Evolutionary conservation across 2,113 vertebrate species (phyloP), one percentile per base, ranked within the genome.

Genomic region (Piliocolobus tephrosceles): DNA sequence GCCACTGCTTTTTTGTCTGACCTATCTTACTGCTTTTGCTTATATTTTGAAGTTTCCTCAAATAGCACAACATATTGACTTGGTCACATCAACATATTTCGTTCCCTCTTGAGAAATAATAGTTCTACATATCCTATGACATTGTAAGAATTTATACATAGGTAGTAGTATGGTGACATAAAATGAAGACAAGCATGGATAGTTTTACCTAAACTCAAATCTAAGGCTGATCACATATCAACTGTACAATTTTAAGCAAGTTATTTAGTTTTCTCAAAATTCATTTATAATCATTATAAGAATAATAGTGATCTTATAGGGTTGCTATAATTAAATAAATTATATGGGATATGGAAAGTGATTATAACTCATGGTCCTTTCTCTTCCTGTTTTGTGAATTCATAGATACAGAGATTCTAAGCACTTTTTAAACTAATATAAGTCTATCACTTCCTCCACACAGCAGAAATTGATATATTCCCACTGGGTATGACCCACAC

Each of bases 181-280:
- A 16, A 92, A 88, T 73, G 83, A 52, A 35, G 2, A 91, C 10
- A 92, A 94, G 4, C 10, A 78, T 30, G 75, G 32, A 80, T 32
- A 87, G 4, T 61, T 86, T 38, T 61, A 61, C 32, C 38, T 14
- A 95, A 96, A 84, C 8, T 88, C 35, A 87, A 90, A 90, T 81
- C 8, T 57, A 88, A 88, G 73, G 79, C 45, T 73, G 32, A 38
- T 43, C 7, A 89, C 6, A 78, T 90, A 40, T n/a, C 30, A 84
- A 57, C 10, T 57, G 6, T 86, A 76, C 73, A 86, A 81, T 78
- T 87, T 90, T 87, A 10, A 93, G 35, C 20, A 91, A 66, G 11
- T 76, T 64, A 87, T 0, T 83, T 82, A 82, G 22, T 79, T 93
- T 97, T 85, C 13, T 50, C 5, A 45, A 97, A 90, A 70, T 94